Evolutionary conservation across 1,140 invertebrate species (phyloP).

Genomic region (Cydia pomonella): DNA sequence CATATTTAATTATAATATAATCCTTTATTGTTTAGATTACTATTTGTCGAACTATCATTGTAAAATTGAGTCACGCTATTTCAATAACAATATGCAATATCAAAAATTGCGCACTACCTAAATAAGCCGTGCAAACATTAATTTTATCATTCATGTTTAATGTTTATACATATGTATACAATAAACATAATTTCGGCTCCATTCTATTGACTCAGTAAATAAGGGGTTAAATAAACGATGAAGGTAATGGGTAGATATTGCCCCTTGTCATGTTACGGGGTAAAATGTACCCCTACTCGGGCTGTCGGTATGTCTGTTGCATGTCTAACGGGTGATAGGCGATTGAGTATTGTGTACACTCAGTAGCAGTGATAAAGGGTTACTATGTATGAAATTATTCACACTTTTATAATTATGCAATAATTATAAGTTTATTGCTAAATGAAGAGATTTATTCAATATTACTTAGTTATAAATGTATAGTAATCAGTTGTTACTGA

Average conservation of each 20-base stretch:
- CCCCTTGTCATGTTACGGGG: constrained; percentile 10
- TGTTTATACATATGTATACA: constrained; percentile 2
- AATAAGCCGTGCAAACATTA: not conserved
- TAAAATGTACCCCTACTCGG: not conserved
- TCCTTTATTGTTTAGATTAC: too few species aligned
- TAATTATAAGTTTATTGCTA: too few species aligned
- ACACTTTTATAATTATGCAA: too few species aligned
- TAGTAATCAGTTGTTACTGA: too few species aligned
- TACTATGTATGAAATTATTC: too few species aligned
- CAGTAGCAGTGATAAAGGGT: too few species aligned
- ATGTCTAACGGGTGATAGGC: not conserved
- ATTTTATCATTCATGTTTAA: constrained; percentile 5
- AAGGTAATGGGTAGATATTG: not conserved
- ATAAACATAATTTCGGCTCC: constrained; percentile 5
- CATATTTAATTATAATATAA: too few species aligned
- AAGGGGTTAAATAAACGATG: not conserved
- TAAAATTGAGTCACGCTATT: not conserved
- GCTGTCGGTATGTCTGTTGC: not conserved
- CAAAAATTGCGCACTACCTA: not conserved
- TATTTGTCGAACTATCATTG: not conserved
- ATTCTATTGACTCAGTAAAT: not conserved
- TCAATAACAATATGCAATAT: not conserved
- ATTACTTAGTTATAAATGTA: too few species aligned
- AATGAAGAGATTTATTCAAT: too few species aligned
- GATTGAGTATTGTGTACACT: not conserved